Evolutionary conservation across 2,888 invertebrate species (phyloP), one percentile per base, ranked within the genome.

Genomic region (Pristionchus japonicus): DNA sequence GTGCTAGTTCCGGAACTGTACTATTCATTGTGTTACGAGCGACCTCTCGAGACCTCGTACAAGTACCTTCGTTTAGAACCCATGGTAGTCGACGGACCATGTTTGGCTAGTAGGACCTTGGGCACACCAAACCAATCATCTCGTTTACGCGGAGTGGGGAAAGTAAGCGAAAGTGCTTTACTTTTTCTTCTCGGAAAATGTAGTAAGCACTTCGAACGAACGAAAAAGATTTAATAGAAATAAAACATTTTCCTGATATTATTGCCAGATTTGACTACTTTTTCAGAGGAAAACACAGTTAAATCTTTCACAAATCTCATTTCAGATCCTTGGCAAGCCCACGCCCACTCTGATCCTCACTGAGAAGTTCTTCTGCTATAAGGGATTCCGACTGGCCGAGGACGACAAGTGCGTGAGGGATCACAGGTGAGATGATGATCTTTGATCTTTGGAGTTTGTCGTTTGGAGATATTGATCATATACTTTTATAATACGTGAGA

Each of bases 341-440:
- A 89, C 91, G 27, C 90, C 91, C 37, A 89, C 89, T 23, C 90
- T 94, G 57, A 83, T 89, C 11, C 93, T 93, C 88, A 93, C 93
- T 61, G 94, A 94, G 88, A 93, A 93, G 11, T 93, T 91, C 90
- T 94, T 94, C 92, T 94, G 94, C 89, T 93, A 93, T 85, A 93
- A 93, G 74, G 85, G 85, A 61, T 85, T 64, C 49, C 31, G 49
- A 15, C 23, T 86, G 49, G 34, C 49, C 11, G 70, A 86, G 47
- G 67, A 47, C 37, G 86, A 86, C 37, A 86, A 86, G 49, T 86
- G 86, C 31, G 49, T 86, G 13, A 43, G 86, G 27, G 85, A 85
- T 64, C 86, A 86, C 47, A 67, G 86, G 86, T 86, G 20, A 34
- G 7, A 13, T 23, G 43, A 20, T 34, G 77, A 43, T 77, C 40